A percentile compares a stretch with the other conserved stretches of the same genome.
Conservation (phyloP, 2,888 invertebrate genomes). For the Epinotia bilunana region DNA sequence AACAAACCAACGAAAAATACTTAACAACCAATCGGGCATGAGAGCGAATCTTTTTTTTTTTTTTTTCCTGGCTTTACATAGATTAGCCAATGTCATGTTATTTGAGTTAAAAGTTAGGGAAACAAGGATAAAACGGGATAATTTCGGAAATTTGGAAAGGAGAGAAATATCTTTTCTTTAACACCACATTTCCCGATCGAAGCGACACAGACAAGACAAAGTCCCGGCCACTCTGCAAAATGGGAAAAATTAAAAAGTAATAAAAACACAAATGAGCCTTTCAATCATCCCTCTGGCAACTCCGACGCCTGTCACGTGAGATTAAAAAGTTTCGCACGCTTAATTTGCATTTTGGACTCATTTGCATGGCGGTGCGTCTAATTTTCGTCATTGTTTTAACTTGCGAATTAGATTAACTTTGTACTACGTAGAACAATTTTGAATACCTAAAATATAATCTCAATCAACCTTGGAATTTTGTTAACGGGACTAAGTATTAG, state of each 20-base stretch:
- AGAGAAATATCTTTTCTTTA: background rate
- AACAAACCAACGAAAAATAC: background rate
- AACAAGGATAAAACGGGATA: no score
- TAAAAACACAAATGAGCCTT: slow-evolving; percentile 83
- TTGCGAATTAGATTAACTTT: slow-evolving; percentile 28
- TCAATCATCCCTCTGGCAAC: slow-evolving; percentile 79
- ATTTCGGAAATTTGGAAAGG: no score
- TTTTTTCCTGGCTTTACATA: no score
- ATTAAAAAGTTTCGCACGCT: slow-evolving; percentile 84
- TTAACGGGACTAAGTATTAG: background rate
- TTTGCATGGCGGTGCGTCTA: slow-evolving; percentile 74
- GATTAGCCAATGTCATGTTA: no score
- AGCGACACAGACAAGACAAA: slow-evolving; percentile 16
- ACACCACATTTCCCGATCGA: slow-evolving; percentile 3
- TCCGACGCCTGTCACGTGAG: slow-evolving; percentile 78
- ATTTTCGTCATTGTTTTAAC: slow-evolving; percentile 57
- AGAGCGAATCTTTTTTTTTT: no score
- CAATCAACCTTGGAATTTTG: background rate
- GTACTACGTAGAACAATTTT: slow-evolving; percentile 9
- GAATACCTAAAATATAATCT: background rate
- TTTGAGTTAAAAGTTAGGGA: no score
- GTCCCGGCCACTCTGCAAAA: slow-evolving; percentile 71
- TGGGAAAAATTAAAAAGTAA: slow-evolving; percentile 83
- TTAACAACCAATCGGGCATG: background rate
- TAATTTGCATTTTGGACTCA: slow-evolving; percentile 81